These are phyloP conservation scores for Biston betularia DNA, from an alignment of 2,888 invertebrate species.

Conservation along the genomic window DNA sequence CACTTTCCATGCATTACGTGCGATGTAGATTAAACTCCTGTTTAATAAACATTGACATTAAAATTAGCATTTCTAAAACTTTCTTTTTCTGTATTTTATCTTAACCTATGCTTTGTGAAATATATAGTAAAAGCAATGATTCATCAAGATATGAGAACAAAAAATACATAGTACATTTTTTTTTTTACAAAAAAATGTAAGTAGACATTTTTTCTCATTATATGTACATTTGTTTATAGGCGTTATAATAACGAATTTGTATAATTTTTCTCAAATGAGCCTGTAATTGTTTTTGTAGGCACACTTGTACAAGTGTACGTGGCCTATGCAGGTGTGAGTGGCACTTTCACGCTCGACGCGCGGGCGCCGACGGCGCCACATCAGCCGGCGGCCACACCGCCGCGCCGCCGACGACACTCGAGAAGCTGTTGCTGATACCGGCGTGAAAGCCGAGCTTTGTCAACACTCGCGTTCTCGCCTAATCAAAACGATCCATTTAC, in stretches of 20 bases:
- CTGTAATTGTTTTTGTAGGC: conserved; percentile 60
- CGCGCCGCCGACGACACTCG: background rate
- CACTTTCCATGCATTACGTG: conserved; percentile 39
- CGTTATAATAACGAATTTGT: no score
- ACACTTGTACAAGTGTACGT: conserved; percentile 45
- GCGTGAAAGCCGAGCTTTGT: conserved; percentile 18
- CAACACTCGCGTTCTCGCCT: conserved; percentile 43
- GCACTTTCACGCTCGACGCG: conserved; percentile 76
- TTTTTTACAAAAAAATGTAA: no score
- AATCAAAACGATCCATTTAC: conserved; percentile 57
- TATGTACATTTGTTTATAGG: no score
- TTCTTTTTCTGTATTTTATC: background rate
- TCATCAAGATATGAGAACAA: no score
- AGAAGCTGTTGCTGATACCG: conserved; percentile 16
- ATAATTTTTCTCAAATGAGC: conserved; percentile 51
- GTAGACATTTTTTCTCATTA: no score
- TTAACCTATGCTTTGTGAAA: background rate
- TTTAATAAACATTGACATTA: conserved; percentile 17
- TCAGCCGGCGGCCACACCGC: conserved; percentile 16
- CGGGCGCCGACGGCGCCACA: conserved; percentile 27
- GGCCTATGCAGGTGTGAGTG: conserved; percentile 66
- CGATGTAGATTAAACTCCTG: conserved; percentile 17
- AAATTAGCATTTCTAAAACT: conserved; percentile 19
- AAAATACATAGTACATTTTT: no score
- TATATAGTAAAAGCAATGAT: background rate